Conservation (phyloP, 1,140 invertebrate species). For the Pogonomyrmex californicus region DNA sequence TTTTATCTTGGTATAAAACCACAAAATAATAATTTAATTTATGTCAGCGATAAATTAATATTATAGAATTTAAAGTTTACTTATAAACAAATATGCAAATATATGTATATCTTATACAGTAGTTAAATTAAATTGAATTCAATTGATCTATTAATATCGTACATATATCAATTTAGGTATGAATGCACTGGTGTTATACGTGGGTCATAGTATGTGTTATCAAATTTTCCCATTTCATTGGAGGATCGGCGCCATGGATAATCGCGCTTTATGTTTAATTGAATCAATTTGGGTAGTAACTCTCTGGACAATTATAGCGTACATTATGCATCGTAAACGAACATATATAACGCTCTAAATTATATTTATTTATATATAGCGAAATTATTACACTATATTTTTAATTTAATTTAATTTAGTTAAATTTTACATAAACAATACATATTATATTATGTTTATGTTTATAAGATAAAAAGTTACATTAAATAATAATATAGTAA, state of each 20-base stretch:
- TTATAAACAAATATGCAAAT: not conserved
- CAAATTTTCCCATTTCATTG: conserved; percentile 95
- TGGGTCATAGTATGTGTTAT: conserved; percentile 93
- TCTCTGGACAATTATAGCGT: conserved; percentile 93
- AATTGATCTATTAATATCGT: conserved; percentile 72
- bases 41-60: not conserved
- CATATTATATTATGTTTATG: not conserved
- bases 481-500: not conserved
- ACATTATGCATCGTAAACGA: conserved; percentile 90
- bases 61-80: not conserved
- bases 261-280: conserved; percentile 91
- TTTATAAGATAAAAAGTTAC: not conserved
- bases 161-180: conserved; percentile 89
- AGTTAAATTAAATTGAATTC: not conserved
- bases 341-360: conserved; percentile 90
- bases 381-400: not conserved
- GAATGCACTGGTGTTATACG: conserved; percentile 96
- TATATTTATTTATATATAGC: not conserved
- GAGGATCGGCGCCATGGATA: conserved; percentile 90
- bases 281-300: conserved; percentile 94
- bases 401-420: not conserved
- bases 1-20: not conserved
- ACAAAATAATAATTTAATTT: conserved; percentile 3
- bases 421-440: not conserved
- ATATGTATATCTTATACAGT: not conserved